phyloP scores from a whole-genome alignment of 2,797 vertebrate genomes.

The Molothrus ater region DNA sequence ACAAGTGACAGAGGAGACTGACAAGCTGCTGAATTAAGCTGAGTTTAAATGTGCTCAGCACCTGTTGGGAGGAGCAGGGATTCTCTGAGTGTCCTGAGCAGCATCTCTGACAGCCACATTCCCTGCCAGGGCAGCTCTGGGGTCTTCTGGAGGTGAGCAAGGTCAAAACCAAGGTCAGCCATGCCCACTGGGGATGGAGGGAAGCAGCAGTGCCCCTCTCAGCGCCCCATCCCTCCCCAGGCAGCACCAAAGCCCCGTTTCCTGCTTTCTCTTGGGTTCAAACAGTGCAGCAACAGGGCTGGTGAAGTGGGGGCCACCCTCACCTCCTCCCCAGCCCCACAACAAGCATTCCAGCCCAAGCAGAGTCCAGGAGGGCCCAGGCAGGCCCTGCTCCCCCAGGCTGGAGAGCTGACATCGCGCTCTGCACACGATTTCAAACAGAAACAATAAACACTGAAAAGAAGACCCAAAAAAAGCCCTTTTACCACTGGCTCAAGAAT shows the following conservation, averaged over 20 bases:
- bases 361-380: neutral
- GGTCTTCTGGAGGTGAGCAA: neutral
- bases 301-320: neutral
- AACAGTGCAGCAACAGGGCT: neutral
- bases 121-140: neutral
- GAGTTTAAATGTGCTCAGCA: neutral
- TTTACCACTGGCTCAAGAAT: fast-evolving
- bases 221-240: neutral
- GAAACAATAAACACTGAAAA: neutral
- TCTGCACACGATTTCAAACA: fast-evolving
- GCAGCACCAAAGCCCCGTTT: neutral
- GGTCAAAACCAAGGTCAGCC: neutral
- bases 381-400: neutral
- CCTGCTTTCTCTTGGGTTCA: fast-evolving
- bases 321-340: neutral
- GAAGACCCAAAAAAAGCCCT: neutral
- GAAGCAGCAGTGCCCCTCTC: neutral
- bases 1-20: neutral
- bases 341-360: fast-evolving
- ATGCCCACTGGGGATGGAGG: neutral
- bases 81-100: neutral
- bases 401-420: neutral
- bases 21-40: neutral
- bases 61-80: neutral
- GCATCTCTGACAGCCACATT: neutral